Base-by-base conservation (phyloP, 2,113 vertebrate genomes). In the Hypanus sabinus region DNA sequence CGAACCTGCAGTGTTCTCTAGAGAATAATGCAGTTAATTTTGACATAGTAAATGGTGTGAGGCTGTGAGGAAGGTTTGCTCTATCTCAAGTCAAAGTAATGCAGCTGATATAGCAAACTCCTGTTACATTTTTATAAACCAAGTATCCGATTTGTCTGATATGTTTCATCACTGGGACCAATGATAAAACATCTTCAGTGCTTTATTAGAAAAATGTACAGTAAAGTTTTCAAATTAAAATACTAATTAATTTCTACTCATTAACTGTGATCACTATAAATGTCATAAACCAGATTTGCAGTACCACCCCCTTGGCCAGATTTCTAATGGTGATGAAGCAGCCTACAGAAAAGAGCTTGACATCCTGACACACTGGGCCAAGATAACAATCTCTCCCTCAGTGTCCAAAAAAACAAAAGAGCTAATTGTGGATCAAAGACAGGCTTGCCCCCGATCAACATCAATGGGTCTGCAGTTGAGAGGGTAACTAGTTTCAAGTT, bases 171-270 rank as follows among this genome's bases (percentile, higher is more conserved):
- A 85, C 81, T 46, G 57, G 55, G 24, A 87, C 83, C 83, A 27
- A 30, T 87, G 57, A 87, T 60, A 27, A 30, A 60, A 10, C 10
- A 27, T 55, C 30, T 87, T 87, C 12, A 14, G 30, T 60, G 22
- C 3, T 62, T 9, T 60, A 87, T 65, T 14, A 60, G 30, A 87
- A 60, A 87, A 87, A 87, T 62, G 57, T 85, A 8, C 80, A 83
- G 46, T 30, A 85, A 85, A 57, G 46, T 85, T 85, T 85, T 27
- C 81, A 85, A 85, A 85, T 57, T 85, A 57, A 85, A 85, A 85
- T 85, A 55, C 55, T 24, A 62, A 87, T 87, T 60, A 57, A 87
- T 30, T 30, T 30, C 55, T 30, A 55, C 81, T 57, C 83, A 87
- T 87, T 87, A 87, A 87, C 0, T 60, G 57, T 27, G 46, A 60